Conservation (phyloP, 2,113 vertebrate genomes). For the Andinoacara biseriatus region DNA sequence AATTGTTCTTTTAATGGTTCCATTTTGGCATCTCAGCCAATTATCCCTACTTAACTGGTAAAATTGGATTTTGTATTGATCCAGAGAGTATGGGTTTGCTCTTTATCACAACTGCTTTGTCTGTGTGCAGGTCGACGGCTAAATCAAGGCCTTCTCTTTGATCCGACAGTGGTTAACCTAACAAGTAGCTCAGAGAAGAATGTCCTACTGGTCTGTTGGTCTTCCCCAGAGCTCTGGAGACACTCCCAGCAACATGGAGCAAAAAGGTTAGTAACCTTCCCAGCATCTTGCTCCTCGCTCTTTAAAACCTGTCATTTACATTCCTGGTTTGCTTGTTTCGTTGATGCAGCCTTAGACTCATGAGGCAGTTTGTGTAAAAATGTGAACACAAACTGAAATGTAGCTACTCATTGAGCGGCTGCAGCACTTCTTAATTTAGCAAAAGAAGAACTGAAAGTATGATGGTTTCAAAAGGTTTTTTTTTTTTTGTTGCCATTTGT, state of each 20-base stretch:
- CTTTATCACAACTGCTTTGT: neutral
- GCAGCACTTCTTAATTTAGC: slow-evolving; percentile 18
- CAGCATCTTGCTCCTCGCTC: neutral
- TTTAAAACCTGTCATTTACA: rapidly evolving
- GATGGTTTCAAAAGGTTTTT: neutral
- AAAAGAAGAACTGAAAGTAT: slow-evolving; percentile 57
- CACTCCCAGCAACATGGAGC: slow-evolving; percentile 73
- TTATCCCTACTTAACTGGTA: neutral
- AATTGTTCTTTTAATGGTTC: neutral
- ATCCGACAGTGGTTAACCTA: neutral
- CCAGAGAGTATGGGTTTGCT: neutral
- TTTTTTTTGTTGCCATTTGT: neutral
- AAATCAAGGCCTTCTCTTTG: slow-evolving; percentile 1
- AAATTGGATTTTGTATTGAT: neutral
- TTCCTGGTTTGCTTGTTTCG: neutral
- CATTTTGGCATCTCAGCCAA: neutral
- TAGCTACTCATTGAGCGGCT: neutral
- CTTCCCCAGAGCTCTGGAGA: slow-evolving; percentile 71
- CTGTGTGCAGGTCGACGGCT: slow-evolving; percentile 29
- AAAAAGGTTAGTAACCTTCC: slow-evolving; percentile 72
- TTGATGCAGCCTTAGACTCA: neutral
- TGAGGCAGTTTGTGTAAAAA: neutral
- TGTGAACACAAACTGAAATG: neutral
- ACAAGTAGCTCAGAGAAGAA: slow-evolving; percentile 53
- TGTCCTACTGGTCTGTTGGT: slow-evolving; percentile 88